A percentile compares a stretch with the other conserved stretches of the same genome.
These are phyloP conservation scores for Drosophila parvula DNA, from an alignment of 1,140 invertebrate species.

Conservation along the genomic window DNA sequence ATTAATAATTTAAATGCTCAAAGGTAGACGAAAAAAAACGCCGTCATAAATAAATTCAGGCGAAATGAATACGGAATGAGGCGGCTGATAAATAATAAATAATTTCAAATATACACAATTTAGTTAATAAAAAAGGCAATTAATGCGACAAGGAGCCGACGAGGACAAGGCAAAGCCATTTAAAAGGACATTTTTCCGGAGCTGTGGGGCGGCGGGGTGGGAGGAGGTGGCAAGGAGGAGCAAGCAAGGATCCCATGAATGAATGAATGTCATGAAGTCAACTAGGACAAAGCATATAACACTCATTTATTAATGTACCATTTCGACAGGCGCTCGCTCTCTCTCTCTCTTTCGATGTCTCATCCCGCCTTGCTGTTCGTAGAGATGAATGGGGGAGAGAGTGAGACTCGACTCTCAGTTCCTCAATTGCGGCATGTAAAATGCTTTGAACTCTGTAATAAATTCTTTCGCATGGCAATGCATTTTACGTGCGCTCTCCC, in stretches of 20 bases:
- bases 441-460: conserved; percentile 62
- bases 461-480: conserved; percentile 57
- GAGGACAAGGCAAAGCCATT: conserved; percentile 48
- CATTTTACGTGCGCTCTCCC: conserved; percentile 1
- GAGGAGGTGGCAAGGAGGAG: conserved; percentile 9
- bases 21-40: conserved; percentile 41
- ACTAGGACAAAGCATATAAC: conserved; percentile 81
- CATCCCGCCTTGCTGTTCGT: not conserved
- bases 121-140: conserved; percentile 79
- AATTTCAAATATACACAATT: conserved; percentile 58
- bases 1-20: conserved; percentile 75
- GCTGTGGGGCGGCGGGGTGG: too few species aligned
- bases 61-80: conserved; percentile 58
- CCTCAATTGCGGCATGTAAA: conserved; percentile 49
- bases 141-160: conserved; percentile 55
- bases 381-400: conserved; percentile 24
- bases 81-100: conserved; percentile 49
- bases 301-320: conserved; percentile 81
- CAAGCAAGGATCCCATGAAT: conserved; percentile 61
- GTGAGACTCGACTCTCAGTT: conserved; percentile 35
- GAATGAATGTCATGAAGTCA: conserved; percentile 81
- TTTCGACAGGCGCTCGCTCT: conserved; percentile 39
- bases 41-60: conserved; percentile 67
- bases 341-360: not conserved
- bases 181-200: conserved; percentile 57